Evolutionary conservation across 2,888 invertebrate genomes (phyloP).

Genomic region (Cheilosia impressa): DNA sequence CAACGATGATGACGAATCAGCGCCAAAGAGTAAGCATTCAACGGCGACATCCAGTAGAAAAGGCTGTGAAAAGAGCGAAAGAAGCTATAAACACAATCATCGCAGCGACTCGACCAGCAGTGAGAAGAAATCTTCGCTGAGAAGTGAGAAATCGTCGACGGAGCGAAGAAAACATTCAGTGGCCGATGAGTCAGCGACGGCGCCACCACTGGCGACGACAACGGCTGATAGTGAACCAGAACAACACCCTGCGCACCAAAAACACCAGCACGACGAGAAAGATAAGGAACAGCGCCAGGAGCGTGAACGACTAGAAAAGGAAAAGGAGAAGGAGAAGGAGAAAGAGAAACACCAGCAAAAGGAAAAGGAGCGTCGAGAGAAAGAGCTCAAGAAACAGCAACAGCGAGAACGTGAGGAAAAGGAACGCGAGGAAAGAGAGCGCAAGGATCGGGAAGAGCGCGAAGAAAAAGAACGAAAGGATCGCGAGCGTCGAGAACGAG

Average conservation of each 20-base stretch:
- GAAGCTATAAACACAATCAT: constrained; percentile 81
- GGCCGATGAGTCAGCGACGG: constrained; percentile 60
- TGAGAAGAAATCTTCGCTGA: constrained; percentile 78
- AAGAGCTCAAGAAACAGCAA: constrained; percentile 76
- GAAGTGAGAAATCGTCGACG: constrained; percentile 76
- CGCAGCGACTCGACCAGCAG: constrained; percentile 76
- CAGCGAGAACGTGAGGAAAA: constrained; percentile 76
- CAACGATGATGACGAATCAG: constrained; percentile 51
- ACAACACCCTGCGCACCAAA: constrained; percentile 65
- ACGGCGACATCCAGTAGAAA: constrained; percentile 63
- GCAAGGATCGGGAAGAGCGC: constrained; percentile 78
- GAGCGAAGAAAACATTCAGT: constrained; percentile 79
- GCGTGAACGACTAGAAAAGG: constrained; percentile 77
- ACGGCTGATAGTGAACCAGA: constrained; percentile 73
- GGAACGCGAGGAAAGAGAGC: constrained; percentile 78
- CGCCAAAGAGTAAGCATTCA: constrained; percentile 73
- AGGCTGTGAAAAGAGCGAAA: constrained; percentile 78
- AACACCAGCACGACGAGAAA: constrained; percentile 71
- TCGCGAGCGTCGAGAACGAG: constrained; percentile 78
- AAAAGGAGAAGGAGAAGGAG: constrained; percentile 68
- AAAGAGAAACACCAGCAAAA: constrained; percentile 77
- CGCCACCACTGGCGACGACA: constrained; percentile 76
- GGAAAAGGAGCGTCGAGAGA: constrained; percentile 75
- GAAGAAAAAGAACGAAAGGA: constrained; percentile 78
- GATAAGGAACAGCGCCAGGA: constrained; percentile 78